Percentiles rank a stretch among this genome's conserved stretches.
Conservation (phyloP, 92 coral and sea anemone species). For the Parazoanthus swiftii region DNA sequence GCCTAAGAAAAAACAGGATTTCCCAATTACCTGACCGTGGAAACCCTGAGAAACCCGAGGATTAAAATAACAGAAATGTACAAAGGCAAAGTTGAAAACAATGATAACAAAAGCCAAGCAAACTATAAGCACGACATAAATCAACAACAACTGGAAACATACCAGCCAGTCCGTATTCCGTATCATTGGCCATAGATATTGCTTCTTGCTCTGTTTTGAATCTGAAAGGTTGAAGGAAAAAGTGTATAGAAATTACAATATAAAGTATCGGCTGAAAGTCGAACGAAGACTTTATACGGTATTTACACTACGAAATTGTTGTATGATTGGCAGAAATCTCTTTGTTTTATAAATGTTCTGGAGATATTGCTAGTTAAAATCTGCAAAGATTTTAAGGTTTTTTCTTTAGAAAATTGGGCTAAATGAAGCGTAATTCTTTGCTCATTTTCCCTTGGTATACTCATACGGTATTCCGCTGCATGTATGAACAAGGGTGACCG, state of each 20-base stretch:
- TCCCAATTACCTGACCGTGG: too few species aligned
- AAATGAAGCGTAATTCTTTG: too few species aligned
- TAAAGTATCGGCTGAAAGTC: background rate
- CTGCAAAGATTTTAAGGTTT: background rate
- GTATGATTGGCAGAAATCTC: too few species aligned
- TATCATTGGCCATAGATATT: constrained; percentile 42
- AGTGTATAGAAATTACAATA: background rate
- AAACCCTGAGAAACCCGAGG: background rate
- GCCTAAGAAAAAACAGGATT: too few species aligned
- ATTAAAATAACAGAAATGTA: background rate
- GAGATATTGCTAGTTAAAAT: background rate
- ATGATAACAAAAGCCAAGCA: background rate
- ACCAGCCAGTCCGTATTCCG: constrained; percentile 45
- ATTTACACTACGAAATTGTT: background rate
- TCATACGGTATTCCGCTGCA: too few species aligned
- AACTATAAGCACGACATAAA: background rate
- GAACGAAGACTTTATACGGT: background rate
- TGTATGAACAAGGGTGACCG: too few species aligned
- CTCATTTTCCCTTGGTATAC: background rate
- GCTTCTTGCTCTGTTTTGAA: constrained; percentile 52
- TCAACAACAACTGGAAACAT: background rate
- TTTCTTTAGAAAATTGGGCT: background rate
- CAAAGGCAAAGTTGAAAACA: background rate
- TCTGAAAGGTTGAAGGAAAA: background rate
- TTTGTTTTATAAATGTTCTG: background rate